Base-by-base conservation (phyloP, 2,888 invertebrate species). In the Sussaba pulchella region DNA sequence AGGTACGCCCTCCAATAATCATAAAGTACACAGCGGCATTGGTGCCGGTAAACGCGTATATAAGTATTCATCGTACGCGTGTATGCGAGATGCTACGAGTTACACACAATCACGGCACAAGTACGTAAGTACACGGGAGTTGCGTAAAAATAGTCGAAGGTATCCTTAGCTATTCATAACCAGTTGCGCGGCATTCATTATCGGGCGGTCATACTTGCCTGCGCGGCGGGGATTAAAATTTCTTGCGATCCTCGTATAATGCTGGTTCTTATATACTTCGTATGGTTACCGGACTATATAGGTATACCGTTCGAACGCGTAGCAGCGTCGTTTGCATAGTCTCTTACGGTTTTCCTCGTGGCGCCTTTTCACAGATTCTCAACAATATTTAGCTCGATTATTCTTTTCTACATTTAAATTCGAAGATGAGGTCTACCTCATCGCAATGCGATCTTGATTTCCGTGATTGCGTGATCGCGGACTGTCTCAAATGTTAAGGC, bases 1-100 rank as follows among this genome's bases (percentile, higher is more conserved):
- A 85, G 84, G 84, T 85, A 88, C 89, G 87, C 89, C 89, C 89
- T 87, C 85, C 84, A 88, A 89, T 90, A 89, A 89, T 89, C 90
- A 84, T 89, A 89, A 90, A 90, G 86, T 85, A 87, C 85, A 77
- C 79, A 79, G 67, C 77, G 81, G 82, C 80, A 70, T 73, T 69
- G 69, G 77, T 74, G 77, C 73, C 77, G 81, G 70, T 81, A 69
- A 78, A 69, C 82, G 85, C 67, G 82, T n/a, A n/a, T 64, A 71
- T 57, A 66, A 43, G 45, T 75, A 75, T 71, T 69, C 69, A 52
- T 50, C 64, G 57, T 63, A 66, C 61, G 61, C 43, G 64, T 54
- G 73, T 52, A 14, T 41, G 14, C 45, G 19, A 12, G 41, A 36
- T 24, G 41, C 47, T 17, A 71, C 26, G 26, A 36, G 57, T 36